Evolutionary conservation across 2,797 vertebrate genomes (phyloP), one percentile per base, ranked within the genome.

Genomic region (Dryobates pubescens): DNA sequence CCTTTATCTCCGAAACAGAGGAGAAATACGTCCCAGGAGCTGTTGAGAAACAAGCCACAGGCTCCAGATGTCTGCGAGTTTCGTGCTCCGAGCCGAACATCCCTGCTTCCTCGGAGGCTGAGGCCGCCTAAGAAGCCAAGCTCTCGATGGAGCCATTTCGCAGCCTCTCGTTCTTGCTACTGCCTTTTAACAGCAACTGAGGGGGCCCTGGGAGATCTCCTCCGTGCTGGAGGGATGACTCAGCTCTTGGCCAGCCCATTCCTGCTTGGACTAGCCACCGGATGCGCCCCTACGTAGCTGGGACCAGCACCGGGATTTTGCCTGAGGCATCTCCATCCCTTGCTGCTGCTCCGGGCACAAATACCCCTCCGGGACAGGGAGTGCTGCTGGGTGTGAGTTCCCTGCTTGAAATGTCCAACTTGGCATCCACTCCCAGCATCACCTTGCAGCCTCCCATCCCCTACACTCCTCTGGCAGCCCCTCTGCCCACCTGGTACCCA

Each of bases 51-150:
- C 58, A 82, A 92, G 94, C 93, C 90, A 51, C 96, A 89, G 96
- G 90, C 94, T 95, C 96, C 94, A 96, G 95, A 91, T 95, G 93
- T 95, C 95, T 94, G 93, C 8, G 56, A 82, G 61, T 61, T 88
- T 26, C 36, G 15, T 41, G 78, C 92, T 95, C 86, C 16, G 20
- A 70, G 64, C 51, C 2, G 22, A 96, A 73, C 88, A 64, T 89
- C 96, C 32, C 57, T 2, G 6, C 86, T 93, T n/a, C 75, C 86
- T 85, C 61, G 22, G 84, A 74, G 83, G 88, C 95, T 47, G 17
- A 63, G 82, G 94, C 92, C 79, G 91, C 92, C 88, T 34, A 75
- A 91, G 95, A 86, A 95, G 95, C 81, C 3, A 7, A 64, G 90
- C 80, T 92, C 94, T 93, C 92, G 19, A 47, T 18, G 86, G 87